phyloP scores from a whole-genome alignment of 2,888 invertebrate genomes.

The Cosmia trapezina region DNA sequence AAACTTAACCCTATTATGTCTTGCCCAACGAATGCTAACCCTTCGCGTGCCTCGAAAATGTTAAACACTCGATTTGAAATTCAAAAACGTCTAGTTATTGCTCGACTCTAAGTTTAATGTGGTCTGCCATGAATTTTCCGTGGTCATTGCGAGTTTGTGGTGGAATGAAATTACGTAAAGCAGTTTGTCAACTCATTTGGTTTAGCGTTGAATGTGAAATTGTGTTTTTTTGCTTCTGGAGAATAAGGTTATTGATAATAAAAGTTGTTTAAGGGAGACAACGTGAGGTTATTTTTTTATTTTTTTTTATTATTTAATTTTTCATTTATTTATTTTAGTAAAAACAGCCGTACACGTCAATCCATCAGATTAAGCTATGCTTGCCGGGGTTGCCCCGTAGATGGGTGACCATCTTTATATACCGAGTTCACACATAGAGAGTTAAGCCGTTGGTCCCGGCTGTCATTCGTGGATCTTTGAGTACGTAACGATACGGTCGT shows the following conservation, averaged over 20 bases:
- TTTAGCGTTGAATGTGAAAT: slow-evolving; percentile 12
- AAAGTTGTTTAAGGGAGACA: neutral
- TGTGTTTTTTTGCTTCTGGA: neutral
- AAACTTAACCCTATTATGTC: slow-evolving; percentile 59
- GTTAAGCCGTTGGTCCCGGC: too few relatives aligned
- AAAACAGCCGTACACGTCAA: too few relatives aligned
- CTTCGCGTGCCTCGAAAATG: slow-evolving; percentile 73
- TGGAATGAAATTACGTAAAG: slow-evolving; percentile 35
- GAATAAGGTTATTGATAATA: neutral
- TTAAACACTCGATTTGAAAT: slow-evolving; percentile 79
- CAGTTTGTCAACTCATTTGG: slow-evolving; percentile 32
- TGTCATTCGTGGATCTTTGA: too few relatives aligned
- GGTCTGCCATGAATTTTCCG: slow-evolving; percentile 70
- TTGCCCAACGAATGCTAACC: slow-evolving; percentile 59
- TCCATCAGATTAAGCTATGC: too few relatives aligned
- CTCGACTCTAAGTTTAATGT: slow-evolving; percentile 72
- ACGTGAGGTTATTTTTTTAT: neutral
- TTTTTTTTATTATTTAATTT: neutral
- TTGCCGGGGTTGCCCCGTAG: too few relatives aligned
- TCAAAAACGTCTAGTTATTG: slow-evolving; percentile 77
- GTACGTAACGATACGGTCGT: too few relatives aligned
- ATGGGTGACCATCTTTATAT: too few relatives aligned
- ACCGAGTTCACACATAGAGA: too few relatives aligned
- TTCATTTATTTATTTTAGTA: too few relatives aligned
- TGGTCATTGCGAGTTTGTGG: slow-evolving; percentile 56